Percentiles rank a stretch among this genome's conserved stretches.
Conservation (phyloP, 2,888 invertebrate genomes). For the Hipparchia sbordonii region DNA sequence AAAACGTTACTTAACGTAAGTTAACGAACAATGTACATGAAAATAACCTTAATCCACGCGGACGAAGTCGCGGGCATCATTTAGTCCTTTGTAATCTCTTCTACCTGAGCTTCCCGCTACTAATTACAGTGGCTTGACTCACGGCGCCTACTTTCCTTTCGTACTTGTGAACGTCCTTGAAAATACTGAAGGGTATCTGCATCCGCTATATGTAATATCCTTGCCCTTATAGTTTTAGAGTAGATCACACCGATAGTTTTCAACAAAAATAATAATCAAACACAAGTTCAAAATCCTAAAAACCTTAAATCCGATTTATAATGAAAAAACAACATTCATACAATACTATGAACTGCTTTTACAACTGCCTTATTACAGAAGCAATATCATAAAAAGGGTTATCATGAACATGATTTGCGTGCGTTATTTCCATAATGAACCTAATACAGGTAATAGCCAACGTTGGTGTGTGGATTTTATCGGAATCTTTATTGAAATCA, state of each 20-base stretch:
- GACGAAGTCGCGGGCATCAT: background rate
- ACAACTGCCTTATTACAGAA: background rate
- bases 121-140: background rate
- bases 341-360: slow-evolving; percentile 4
- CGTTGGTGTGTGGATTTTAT: slow-evolving; percentile 1
- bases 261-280: too few relatives aligned
- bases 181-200: too few relatives aligned
- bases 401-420: slow-evolving; percentile 12
- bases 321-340: slow-evolving; percentile 2
- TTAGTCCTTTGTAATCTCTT: background rate
- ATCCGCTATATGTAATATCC: too few relatives aligned
- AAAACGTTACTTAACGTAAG: slow-evolving; percentile 22
- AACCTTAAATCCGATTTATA: background rate
- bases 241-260: too few relatives aligned
- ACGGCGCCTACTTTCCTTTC: background rate
- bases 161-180: too few relatives aligned
- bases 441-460: background rate
- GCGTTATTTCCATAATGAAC: slow-evolving; percentile 9
- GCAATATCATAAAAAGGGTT: slow-evolving; percentile 12
- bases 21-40: background rate
- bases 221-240: too few relatives aligned
- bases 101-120: background rate
- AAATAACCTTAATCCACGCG: background rate
- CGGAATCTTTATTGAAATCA: background rate
- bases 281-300: too few relatives aligned